Percentiles rank a stretch among this genome's conserved stretches.
Evolutionary conservation across 2,113 vertebrate genomes (phyloP).

Genomic region (Pyxicephalus adspersus): DNA sequence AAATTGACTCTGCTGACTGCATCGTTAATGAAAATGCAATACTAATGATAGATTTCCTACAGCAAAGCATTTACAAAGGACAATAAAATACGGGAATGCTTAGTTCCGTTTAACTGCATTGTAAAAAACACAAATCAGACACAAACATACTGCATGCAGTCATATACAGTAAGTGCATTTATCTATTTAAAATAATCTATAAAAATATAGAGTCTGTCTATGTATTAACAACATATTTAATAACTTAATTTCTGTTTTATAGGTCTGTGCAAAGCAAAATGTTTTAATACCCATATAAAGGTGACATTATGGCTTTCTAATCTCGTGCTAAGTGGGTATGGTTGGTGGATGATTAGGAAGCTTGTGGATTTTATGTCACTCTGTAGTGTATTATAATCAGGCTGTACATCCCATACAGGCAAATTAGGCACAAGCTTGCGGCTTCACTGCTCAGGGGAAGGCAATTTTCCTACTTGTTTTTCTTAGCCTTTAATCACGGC

Average conservation of each 20-base stretch:
- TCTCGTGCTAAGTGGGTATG: no score
- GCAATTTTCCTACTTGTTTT: no score
- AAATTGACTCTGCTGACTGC: background rate
- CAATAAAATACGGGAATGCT: background rate
- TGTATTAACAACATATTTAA: conserved; percentile 59
- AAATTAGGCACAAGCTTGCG: no score
- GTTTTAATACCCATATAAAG: no score
- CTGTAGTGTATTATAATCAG: no score
- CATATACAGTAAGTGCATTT: conserved; percentile 58
- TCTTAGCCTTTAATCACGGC: no score
- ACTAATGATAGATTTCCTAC: background rate
- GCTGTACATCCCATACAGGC: no score
- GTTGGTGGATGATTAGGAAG: no score
- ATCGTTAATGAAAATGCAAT: background rate
- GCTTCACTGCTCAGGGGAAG: no score
- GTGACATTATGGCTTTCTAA: no score
- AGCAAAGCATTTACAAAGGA: conserved; percentile 4
- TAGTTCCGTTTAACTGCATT: background rate
- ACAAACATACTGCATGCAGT: conserved; percentile 59
- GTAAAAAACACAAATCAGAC: conserved; percentile 17
- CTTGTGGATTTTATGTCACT: no score
- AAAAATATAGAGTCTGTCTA: conserved; percentile 62
- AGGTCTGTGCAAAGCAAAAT: background rate
- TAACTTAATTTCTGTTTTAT: conserved; percentile 51
- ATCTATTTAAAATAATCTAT: conserved; percentile 62